phyloP scores from a whole-genome alignment of 2,888 invertebrate species.

The Aporophyla lueneburgensis region DNA sequence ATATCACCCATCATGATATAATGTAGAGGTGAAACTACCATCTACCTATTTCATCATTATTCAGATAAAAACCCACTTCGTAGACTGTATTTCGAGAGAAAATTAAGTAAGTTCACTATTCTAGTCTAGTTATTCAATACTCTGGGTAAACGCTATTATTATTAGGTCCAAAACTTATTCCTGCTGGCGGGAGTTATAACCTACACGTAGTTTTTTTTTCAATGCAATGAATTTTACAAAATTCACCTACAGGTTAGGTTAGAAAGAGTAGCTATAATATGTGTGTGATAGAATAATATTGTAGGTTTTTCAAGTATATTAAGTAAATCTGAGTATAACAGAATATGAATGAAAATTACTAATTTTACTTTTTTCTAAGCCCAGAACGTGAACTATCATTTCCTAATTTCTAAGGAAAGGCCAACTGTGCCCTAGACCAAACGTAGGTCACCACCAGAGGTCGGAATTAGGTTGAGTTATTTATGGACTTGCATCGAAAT shows the following conservation, averaged over 20 bases:
- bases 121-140: conserved; percentile 18
- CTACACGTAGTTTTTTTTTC: conserved; percentile 34
- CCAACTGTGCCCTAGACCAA: neutral
- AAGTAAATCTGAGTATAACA: conserved; percentile 18
- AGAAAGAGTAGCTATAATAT: conserved; percentile 34
- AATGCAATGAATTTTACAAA: conserved; percentile 19
- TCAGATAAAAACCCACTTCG: conserved; percentile 21
- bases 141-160: conserved; percentile 29
- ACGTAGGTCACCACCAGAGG: neutral
- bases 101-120: conserved; percentile 21
- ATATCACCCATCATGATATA: neutral
- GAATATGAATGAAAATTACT: conserved; percentile 3
- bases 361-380: neutral
- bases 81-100: conserved; percentile 52
- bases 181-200: conserved; percentile 58
- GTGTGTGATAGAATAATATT: conserved; percentile 45
- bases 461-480: too few species aligned
- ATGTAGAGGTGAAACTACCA: neutral
- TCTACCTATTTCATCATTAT: conserved; percentile 6
- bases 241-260: conserved; percentile 53
- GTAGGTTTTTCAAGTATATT: conserved; percentile 56
- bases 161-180: conserved; percentile 28
- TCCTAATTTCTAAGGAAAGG: neutral
- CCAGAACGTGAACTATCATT: conserved; percentile 5
- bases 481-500: too few species aligned